Percentiles rank a stretch among this genome's conserved stretches.
phyloP scores from a whole-genome alignment of 2,797 vertebrate species.

The Artibeus lituratus region DNA sequence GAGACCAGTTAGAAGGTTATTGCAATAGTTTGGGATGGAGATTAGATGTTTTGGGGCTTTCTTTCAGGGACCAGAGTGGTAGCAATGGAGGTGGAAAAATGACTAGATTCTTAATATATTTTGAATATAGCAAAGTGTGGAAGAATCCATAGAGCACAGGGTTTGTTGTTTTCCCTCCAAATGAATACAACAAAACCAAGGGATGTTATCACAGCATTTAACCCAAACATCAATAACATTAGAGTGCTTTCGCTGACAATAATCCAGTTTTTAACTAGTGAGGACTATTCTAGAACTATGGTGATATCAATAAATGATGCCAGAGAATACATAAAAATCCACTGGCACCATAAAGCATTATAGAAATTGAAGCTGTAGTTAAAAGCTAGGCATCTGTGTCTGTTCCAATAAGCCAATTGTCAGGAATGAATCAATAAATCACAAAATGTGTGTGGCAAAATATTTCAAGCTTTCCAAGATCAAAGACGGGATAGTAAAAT shows the following conservation, averaged over 20 bases:
- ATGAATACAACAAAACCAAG: constrained; percentile 23
- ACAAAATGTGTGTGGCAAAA: constrained; percentile 63
- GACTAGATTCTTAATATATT: background rate
- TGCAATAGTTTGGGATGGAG: background rate
- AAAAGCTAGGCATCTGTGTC: constrained; percentile 59
- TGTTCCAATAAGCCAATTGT: constrained; percentile 56
- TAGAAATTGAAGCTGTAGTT: constrained; percentile 51
- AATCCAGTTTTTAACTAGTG: constrained; percentile 42
- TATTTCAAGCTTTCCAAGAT: constrained; percentile 63
- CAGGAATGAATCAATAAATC: constrained; percentile 67
- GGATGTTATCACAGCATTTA: constrained; percentile 16
- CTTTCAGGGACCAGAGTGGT: background rate
- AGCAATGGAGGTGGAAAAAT: background rate
- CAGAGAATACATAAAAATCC: constrained; percentile 55
- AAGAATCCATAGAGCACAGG: background rate
- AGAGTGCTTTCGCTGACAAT: constrained; percentile 49
- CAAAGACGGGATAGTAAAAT: constrained; percentile 70
- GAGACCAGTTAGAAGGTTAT: background rate
- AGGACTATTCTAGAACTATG: constrained; percentile 36
- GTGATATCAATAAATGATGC: constrained; percentile 22
- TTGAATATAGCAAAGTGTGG: background rate
- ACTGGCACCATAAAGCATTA: background rate
- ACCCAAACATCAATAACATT: constrained; percentile 35
- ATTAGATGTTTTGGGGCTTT: background rate
- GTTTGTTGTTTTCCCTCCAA: background rate